Evolutionary conservation across 2,797 vertebrate species (phyloP).

Genomic region (Holocentrus rufus): DNA sequence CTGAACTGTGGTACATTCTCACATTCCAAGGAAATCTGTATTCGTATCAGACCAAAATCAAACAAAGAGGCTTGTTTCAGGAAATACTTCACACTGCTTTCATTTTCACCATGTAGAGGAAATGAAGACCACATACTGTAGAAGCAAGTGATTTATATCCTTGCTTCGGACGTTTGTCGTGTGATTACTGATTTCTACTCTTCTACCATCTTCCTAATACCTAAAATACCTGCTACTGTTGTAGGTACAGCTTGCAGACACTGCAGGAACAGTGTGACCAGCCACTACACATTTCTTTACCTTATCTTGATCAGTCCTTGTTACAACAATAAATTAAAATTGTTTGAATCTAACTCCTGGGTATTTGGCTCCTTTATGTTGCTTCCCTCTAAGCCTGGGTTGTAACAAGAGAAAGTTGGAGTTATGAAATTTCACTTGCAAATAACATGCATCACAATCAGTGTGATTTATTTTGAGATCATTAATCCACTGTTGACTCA

Average conservation of each 20-base stretch:
- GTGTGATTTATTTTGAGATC: neutral
- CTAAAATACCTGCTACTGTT: neutral
- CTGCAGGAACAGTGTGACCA: no score
- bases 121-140: constrained; percentile 8
- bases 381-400: no score
- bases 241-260: no score
- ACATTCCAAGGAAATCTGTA: constrained; percentile 56
- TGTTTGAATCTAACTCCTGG: no score
- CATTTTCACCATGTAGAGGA: constrained; percentile 36
- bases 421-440: neutral
- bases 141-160: constrained; percentile 14
- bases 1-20: constrained; percentile 27
- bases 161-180: neutral
- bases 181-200: neutral
- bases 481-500: neutral
- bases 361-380: no score
- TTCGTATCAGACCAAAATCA: constrained; percentile 44
- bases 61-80: constrained; percentile 38
- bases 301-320: no score
- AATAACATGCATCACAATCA: neutral
- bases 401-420: neutral
- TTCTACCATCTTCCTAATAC: neutral
- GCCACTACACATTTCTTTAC: no score
- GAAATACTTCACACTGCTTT: constrained; percentile 31
- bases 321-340: no score